These are phyloP conservation scores for Clarias macrocephalus DNA, from an alignment of 2,113 vertebrate genomes.

Conservation along the genomic window DNA sequence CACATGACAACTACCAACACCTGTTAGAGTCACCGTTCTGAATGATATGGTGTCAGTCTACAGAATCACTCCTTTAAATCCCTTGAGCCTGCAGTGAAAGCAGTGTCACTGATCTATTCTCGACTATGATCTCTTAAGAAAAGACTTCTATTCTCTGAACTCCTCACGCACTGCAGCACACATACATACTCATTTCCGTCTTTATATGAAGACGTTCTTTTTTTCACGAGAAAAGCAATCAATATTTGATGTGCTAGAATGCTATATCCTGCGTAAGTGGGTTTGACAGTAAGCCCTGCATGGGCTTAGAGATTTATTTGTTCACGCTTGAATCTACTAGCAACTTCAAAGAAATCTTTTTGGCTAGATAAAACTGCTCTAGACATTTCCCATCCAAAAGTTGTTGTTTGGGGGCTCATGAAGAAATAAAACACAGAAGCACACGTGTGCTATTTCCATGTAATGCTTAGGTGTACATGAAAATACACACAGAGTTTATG, in stretches of 20 bases:
- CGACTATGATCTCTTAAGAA: neutral
- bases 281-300: neutral
- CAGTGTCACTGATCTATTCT: neutral
- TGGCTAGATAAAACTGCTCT: neutral
- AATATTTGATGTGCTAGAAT: neutral
- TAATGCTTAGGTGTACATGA: neutral
- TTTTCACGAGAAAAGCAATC: neutral
- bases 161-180: neutral
- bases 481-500: neutral
- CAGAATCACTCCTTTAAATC: neutral
- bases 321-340: neutral
- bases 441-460: neutral
- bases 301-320: neutral
- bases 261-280: neutral
- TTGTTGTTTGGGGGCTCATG: neutral
- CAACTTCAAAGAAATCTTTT: neutral
- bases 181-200: neutral
- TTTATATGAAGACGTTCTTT: neutral
- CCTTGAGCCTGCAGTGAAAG: slow-evolving; percentile 10
- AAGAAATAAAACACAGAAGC: neutral
- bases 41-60: neutral
- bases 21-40: neutral
- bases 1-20: slow-evolving; percentile 26
- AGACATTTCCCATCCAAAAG: neutral
- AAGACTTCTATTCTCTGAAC: neutral